Evolutionary conservation across 2,113 vertebrate genomes (phyloP).

Genomic region (Zosterops borbonicus): DNA sequence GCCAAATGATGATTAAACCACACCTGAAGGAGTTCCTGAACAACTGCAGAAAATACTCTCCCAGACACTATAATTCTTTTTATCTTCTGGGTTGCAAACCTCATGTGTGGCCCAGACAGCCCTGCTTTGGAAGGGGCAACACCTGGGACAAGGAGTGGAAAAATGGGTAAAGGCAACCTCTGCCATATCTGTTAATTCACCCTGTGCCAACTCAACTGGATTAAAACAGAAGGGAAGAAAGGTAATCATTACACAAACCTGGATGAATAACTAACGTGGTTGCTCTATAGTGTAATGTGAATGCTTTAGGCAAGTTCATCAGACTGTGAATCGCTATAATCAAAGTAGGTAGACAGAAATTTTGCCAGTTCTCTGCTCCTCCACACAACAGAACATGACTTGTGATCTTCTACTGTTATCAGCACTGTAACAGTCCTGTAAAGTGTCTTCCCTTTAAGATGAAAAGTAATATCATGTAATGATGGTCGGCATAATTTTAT

Average conservation of each 20-base stretch:
- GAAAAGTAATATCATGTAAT: background rate
- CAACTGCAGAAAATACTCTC: background rate
- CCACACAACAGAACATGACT: background rate
- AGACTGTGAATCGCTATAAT: background rate
- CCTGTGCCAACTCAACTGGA: background rate
- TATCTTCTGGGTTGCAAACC: background rate
- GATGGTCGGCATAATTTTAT: background rate
- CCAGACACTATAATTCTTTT: background rate
- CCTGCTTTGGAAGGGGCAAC: background rate
- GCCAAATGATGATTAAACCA: background rate
- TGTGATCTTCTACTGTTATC: background rate
- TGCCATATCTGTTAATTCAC: background rate
- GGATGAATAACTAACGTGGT: background rate
- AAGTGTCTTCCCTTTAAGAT: background rate
- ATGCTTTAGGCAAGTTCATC: background rate
- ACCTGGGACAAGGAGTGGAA: background rate
- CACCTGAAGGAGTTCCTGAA: background rate
- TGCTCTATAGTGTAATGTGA: background rate
- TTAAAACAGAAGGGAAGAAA: background rate
- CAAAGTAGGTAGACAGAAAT: background rate
- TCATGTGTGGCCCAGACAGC: background rate
- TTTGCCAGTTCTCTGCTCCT: background rate
- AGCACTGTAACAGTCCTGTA: background rate
- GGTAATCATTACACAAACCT: background rate
- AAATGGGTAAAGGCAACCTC: background rate